Conservation (phyloP, 30 jellyfish, hydroid and myxozoan species). For the Turritopsis rubra region DNA sequence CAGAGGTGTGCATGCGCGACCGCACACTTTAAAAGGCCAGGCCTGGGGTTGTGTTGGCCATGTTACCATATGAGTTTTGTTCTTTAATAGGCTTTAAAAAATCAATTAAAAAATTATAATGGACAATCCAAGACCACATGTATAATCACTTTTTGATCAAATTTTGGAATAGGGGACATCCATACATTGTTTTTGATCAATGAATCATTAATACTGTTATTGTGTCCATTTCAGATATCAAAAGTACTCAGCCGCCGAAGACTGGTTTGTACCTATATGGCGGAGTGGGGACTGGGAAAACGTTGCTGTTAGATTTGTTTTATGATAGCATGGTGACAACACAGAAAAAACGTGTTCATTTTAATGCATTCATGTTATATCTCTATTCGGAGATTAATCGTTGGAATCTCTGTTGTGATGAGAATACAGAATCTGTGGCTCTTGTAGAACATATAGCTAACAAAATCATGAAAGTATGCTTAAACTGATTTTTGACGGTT, state of each 20-base stretch:
- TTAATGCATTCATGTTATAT: slow-evolving; percentile 58
- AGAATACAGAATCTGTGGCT: slow-evolving; percentile 16
- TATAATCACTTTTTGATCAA: too few relatives aligned
- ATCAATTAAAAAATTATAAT: too few relatives aligned
- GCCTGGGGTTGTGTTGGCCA: too few relatives aligned
- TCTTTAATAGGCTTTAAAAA: too few relatives aligned
- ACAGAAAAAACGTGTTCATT: slow-evolving; percentile 65
- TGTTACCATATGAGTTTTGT: too few relatives aligned
- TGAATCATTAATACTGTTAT: too few relatives aligned
- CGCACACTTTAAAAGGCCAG: too few relatives aligned
- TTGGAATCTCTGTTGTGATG: slow-evolving; percentile 61
- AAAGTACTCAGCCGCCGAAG: not conserved
- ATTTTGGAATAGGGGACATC: too few relatives aligned
- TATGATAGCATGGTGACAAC: slow-evolving; percentile 58
- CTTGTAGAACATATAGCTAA: slow-evolving; percentile 75
- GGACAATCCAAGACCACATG: too few relatives aligned
- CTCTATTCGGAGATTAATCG: slow-evolving; percentile 73
- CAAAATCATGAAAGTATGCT: slow-evolving; percentile 33
- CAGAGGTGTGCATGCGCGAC: too few relatives aligned
- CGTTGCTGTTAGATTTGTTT: slow-evolving; percentile 55
- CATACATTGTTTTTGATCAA: too few relatives aligned
- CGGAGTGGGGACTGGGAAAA: slow-evolving; percentile 84
- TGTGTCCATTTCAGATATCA: not conserved
- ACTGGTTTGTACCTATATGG: slow-evolving; percentile 71
- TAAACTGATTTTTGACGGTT: not conserved